A percentile compares a stretch with the other conserved stretches of the same genome.
Evolutionary conservation across 2,888 invertebrate genomes (phyloP).

Genomic region (Calameuta filiformis): DNA sequence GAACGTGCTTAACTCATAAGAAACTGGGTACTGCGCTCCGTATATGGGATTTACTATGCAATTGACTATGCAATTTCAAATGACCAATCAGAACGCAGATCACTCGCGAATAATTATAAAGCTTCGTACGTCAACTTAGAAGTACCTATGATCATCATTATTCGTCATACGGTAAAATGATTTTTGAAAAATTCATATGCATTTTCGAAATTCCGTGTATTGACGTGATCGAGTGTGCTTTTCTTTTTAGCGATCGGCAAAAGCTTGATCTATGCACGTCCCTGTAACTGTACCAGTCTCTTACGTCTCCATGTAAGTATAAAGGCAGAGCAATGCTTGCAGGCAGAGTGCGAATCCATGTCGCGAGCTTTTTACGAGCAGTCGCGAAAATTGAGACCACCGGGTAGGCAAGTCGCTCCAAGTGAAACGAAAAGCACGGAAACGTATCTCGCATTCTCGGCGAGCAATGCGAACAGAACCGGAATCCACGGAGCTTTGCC

Average conservation of each 20-base stretch:
- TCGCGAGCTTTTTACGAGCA: conserved; percentile 37
- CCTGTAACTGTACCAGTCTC: neutral
- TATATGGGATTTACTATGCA: neutral
- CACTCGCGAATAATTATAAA: neutral
- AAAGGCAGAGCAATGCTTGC: neutral
- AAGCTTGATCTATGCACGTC: neutral
- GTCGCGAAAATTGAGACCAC: conserved; percentile 35
- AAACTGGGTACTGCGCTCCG: neutral
- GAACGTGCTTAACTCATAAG: neutral
- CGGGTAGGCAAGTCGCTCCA: conserved; percentile 23
- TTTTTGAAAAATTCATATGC: neutral
- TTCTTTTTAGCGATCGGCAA: neutral
- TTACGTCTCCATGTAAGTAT: neutral
- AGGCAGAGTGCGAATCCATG: conserved; percentile 50
- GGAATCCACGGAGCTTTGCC: conserved; percentile 5
- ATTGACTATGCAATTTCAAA: neutral
- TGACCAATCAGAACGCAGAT: neutral
- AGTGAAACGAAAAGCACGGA: conserved; percentile 27
- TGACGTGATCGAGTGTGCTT: neutral
- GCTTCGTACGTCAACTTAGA: neutral
- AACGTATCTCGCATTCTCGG: conserved; percentile 18
- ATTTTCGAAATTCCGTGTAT: neutral
- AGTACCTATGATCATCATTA: neutral
- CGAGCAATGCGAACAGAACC: conserved; percentile 8
- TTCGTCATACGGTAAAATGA: too few relatives aligned